These are phyloP conservation scores for Anguilla obscura DNA, from an alignment of 2,797 vertebrate species.

Conservation along the genomic window DNA sequence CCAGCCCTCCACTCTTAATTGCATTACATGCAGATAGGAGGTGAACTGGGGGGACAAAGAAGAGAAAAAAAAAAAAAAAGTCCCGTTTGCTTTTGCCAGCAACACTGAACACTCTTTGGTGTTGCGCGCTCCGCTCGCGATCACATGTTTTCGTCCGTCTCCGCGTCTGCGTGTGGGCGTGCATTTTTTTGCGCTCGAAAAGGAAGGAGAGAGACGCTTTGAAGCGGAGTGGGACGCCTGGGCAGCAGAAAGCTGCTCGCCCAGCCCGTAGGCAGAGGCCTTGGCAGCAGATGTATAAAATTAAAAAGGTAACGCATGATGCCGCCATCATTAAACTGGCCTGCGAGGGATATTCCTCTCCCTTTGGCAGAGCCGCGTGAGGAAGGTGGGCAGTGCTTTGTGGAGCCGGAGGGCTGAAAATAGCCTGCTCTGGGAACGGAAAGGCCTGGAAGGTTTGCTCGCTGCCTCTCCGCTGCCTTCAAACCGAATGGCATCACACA, in stretches of 20 bases:
- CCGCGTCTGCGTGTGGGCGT: neutral
- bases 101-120: neutral
- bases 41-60: neutral
- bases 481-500: neutral
- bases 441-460: neutral
- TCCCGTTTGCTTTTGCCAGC: neutral
- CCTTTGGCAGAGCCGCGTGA: constrained; percentile 24
- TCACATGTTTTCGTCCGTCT: neutral
- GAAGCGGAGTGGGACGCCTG: neutral
- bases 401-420: constrained; percentile 30
- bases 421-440: constrained; percentile 5
- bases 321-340: constrained; percentile 35
- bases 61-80: neutral
- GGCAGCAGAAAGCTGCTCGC: neutral
- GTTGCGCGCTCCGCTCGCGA: neutral
- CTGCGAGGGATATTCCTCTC: constrained; percentile 39
- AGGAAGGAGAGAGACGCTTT: neutral
- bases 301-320: constrained; percentile 43
- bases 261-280: neutral
- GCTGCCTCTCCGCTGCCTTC: neutral
- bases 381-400: constrained; percentile 26
- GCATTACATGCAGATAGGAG: neutral
- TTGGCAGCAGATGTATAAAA: constrained; percentile 27
- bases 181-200: too few species aligned
- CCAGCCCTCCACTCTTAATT: neutral